Conservation (phyloP, 2,797 vertebrate species). For the Sebastes variabilis region DNA sequence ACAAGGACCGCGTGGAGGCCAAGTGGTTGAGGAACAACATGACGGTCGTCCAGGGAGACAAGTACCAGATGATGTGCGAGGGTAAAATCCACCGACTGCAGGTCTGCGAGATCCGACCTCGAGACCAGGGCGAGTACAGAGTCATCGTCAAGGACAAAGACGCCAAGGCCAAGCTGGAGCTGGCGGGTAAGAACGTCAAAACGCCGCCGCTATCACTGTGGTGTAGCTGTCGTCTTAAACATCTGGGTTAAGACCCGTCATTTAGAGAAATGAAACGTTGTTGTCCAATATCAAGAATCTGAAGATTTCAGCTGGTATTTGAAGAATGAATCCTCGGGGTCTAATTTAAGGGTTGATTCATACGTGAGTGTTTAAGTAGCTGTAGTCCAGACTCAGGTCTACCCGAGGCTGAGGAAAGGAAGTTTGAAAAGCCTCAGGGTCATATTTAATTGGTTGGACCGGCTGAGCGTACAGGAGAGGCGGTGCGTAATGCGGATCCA, state of each 20-base stretch:
- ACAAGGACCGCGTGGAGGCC: conserved; percentile 96
- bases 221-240: background rate
- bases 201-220: background rate
- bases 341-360: background rate
- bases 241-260: too few relatives aligned
- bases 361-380: background rate
- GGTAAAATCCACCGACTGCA: conserved; percentile 95
- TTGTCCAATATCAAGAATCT: background rate
- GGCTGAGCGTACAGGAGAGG: too few relatives aligned
- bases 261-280: too few relatives aligned
- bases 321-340: background rate
- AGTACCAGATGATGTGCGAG: conserved; percentile 99
- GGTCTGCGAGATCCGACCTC: conserved; percentile 93
- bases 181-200: conserved; percentile 86
- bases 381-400: background rate
- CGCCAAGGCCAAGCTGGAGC: conserved; percentile 94
- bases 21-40: conserved; percentile 98
- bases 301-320: background rate
- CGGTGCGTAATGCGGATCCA: too few relatives aligned
- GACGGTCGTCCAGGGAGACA: conserved; percentile 96
- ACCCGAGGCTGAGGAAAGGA: background rate
- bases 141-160: conserved; percentile 97
- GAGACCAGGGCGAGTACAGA: conserved; percentile 97
- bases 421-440: background rate
- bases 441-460: too few relatives aligned